phyloP scores from a whole-genome alignment of 2,888 invertebrate species.

The Caenorhabditis sinica region DNA sequence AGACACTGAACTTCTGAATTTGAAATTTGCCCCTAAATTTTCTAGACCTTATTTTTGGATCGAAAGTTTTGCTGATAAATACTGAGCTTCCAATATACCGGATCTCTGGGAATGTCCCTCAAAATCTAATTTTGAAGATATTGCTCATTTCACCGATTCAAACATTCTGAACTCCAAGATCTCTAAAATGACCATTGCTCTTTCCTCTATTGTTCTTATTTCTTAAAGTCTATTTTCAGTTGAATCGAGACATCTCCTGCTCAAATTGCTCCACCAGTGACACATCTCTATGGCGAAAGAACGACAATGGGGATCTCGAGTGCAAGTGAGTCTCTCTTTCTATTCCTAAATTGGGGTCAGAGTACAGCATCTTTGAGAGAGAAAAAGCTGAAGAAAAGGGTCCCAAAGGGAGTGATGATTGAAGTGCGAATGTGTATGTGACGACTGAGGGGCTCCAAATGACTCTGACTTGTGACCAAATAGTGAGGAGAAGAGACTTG shows the following conservation, averaged over 20 bases:
- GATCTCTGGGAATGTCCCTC: no score
- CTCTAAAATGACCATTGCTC: no score
- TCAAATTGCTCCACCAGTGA: constrained; percentile 44
- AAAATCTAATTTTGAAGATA: no score
- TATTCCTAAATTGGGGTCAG: constrained; percentile 44
- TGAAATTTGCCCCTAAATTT: no score
- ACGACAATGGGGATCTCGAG: constrained; percentile 44
- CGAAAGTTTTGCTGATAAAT: no score
- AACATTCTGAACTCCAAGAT: no score
- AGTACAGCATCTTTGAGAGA: constrained; percentile 30
- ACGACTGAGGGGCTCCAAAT: constrained; percentile 15
- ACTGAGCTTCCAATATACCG: no score
- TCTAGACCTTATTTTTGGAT: no score
- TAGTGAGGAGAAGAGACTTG: neutral
- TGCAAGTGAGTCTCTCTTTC: constrained; percentile 48
- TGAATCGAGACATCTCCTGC: constrained; percentile 17
- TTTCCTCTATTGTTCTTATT: neutral
- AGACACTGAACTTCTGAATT: no score
- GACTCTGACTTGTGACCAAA: constrained; percentile 43
- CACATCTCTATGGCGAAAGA: constrained; percentile 51
- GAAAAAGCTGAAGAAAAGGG: neutral
- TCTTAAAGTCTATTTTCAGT: constrained; percentile 13
- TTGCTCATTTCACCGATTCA: no score
- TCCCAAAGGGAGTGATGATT: constrained; percentile 52
- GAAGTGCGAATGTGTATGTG: constrained; percentile 33